Evolutionary conservation across 2,888 invertebrate species (phyloP).

Genomic region (Camponotus fellah): DNA sequence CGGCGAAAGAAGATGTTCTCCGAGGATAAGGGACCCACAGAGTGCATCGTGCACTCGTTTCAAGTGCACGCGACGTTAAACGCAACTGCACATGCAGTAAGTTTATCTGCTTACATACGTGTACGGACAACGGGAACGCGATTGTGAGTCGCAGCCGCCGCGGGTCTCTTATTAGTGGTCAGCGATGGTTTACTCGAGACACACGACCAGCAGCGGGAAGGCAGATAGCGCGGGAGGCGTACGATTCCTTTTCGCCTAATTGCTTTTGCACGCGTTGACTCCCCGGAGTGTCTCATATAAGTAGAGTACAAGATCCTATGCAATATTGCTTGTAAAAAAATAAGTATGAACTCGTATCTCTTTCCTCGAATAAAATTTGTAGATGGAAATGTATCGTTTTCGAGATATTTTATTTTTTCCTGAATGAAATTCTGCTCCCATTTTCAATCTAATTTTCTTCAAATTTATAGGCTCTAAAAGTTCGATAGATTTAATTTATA

Average conservation of each 20-base stretch:
- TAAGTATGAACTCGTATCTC: not conserved
- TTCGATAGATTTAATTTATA: no score
- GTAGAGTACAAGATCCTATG: not conserved
- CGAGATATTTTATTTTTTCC: not conserved
- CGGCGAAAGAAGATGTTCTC: constrained; percentile 66
- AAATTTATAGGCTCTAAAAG: not conserved
- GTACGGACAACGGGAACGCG: not conserved
- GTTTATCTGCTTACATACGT: constrained; percentile 7
- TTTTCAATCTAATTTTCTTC: not conserved
- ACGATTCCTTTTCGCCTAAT: constrained; percentile 67
- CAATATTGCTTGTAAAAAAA: not conserved
- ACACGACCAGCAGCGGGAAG: not conserved
- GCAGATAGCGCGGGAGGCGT: constrained; percentile 9
- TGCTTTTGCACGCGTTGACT: constrained; percentile 57
- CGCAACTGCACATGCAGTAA: constrained; percentile 51
- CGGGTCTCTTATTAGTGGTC: constrained; percentile 52
- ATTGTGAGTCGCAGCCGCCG: constrained; percentile 24
- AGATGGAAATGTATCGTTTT: not conserved
- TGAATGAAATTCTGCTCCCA: no score
- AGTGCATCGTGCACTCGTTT: constrained; percentile 41
- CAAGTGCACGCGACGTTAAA: constrained; percentile 66
- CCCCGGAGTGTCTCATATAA: not conserved
- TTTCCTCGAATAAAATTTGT: not conserved
- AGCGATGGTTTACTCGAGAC: constrained; percentile 12
- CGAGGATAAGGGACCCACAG: constrained; percentile 58